Conservation (phyloP, 1,140 invertebrate species). For the Pinna nobilis region DNA sequence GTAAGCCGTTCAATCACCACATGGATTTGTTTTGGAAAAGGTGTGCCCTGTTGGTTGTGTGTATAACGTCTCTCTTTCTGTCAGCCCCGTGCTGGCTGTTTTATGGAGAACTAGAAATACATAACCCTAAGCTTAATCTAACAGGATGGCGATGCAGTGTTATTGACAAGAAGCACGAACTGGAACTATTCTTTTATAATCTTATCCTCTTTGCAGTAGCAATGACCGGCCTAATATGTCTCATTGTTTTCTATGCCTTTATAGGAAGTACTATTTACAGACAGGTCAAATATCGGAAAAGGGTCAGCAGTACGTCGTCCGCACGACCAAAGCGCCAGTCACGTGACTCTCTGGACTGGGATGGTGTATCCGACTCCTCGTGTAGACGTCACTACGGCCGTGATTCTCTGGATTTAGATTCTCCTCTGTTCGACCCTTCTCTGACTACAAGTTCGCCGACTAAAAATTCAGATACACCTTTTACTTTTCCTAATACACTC, state of each 20-base stretch:
- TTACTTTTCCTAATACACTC: neutral
- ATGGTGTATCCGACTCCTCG: neutral
- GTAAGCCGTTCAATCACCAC: slow-evolving; percentile 24
- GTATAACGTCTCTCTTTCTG: too few relatives aligned
- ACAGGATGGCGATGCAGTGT: slow-evolving; percentile 27
- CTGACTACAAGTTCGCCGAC: neutral
- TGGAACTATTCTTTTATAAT: slow-evolving; percentile 17
- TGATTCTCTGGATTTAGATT: slow-evolving; percentile 17
- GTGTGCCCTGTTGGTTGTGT: neutral
- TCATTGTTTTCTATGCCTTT: slow-evolving; percentile 20
- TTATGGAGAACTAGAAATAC: slow-evolving; percentile 11
- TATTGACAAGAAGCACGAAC: neutral
- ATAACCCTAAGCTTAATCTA: slow-evolving; percentile 12
- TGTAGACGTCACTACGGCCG: neutral
- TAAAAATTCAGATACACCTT: neutral
- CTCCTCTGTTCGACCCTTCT: neutral
- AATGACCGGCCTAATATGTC: slow-evolving; percentile 5
- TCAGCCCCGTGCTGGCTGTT: slow-evolving; percentile 6
- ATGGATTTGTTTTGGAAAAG: slow-evolving; percentile 15
- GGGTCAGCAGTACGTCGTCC: neutral
- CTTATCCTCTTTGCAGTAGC: slow-evolving; percentile 16
- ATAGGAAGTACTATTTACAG: slow-evolving; percentile 33
- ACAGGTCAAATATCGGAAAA: slow-evolving; percentile 22
- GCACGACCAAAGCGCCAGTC: neutral
- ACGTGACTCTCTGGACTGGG: neutral